phyloP scores from a whole-genome alignment of 2,113 vertebrate genomes.

The Apodemus speciosus region DNA sequence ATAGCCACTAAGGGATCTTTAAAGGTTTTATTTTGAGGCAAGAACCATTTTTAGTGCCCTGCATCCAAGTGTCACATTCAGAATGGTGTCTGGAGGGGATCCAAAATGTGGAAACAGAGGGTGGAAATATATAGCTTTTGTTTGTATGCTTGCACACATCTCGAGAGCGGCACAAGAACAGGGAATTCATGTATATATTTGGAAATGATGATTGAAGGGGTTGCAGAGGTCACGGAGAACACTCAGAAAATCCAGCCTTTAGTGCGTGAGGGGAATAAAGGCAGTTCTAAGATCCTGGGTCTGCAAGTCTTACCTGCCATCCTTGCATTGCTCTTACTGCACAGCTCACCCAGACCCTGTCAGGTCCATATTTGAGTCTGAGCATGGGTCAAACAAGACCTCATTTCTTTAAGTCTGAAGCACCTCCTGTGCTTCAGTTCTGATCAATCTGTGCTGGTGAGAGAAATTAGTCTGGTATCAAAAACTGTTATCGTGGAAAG shows the following conservation, averaged over 20 bases:
- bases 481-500: conserved; percentile 31
- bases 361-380: neutral
- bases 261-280: neutral
- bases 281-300: neutral
- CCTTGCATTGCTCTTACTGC: neutral
- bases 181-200: conserved; percentile 45
- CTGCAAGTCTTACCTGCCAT: neutral
- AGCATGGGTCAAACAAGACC: neutral
- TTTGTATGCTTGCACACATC: conserved; percentile 31
- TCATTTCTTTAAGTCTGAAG: neutral
- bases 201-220: conserved; percentile 6
- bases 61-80: conserved; percentile 44
- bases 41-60: conserved; percentile 67
- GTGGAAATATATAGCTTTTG: conserved; percentile 61
- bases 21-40: conserved; percentile 75
- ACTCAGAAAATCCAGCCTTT: neutral
- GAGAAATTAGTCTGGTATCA: neutral
- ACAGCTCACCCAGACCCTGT: neutral
- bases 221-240: neutral
- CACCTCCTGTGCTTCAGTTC: neutral
- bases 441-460: neutral
- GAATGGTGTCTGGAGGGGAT: conserved; percentile 60
- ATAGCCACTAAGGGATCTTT: conserved; percentile 71
- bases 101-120: conserved; percentile 17
- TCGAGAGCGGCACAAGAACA: neutral